Base-by-base conservation (phyloP, 2,113 vertebrate species). In the Etia nguti region DNA sequence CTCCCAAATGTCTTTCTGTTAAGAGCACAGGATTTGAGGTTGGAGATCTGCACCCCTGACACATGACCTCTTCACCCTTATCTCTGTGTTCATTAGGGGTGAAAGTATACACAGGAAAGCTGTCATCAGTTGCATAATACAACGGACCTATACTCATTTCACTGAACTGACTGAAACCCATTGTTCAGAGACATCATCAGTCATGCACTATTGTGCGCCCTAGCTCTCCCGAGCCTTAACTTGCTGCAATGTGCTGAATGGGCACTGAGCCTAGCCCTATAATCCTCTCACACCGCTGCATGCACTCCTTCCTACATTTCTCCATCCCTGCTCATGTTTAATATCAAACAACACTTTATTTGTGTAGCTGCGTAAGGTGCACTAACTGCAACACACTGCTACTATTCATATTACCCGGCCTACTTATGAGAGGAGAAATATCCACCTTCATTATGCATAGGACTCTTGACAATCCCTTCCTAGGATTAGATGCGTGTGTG, bases 401-500 rank as follows among this genome's bases (percentile, higher is more conserved):
- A 84, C 88, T 81, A 84, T 93, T 89, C 88, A 86, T 85, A 88
- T 92, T 89, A 89, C 18, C 59, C 16, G 1, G 73, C 89, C 91
- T 90, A 89, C 86, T 92, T 92, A 90, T 80, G 75, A 65, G 79
- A 89, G 85, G 48, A 84, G 84, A 88, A 86, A 92, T 87, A 94
- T 90, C 91, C 87, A 83, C 81, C 90, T 90, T 93, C 81, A 95
- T 93, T 94, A 93, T 92, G 89, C 92, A 82, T 80, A 81, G 85
- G 92, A 86, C 86, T 94, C 84, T 88, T 90, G 82, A 93, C 93
- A 92, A 94, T 93, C 93, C 88, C 88, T 82, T 87, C 79, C 73
- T 55, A 81, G 91, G 94, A 95, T 95, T 95, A 95, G 86, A 85
- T 68, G 52, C 12, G 41, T 79, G 87, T 92, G 84, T 89, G 93